phyloP scores from a whole-genome alignment of 2,113 vertebrate species.

The Pagrus major region DNA sequence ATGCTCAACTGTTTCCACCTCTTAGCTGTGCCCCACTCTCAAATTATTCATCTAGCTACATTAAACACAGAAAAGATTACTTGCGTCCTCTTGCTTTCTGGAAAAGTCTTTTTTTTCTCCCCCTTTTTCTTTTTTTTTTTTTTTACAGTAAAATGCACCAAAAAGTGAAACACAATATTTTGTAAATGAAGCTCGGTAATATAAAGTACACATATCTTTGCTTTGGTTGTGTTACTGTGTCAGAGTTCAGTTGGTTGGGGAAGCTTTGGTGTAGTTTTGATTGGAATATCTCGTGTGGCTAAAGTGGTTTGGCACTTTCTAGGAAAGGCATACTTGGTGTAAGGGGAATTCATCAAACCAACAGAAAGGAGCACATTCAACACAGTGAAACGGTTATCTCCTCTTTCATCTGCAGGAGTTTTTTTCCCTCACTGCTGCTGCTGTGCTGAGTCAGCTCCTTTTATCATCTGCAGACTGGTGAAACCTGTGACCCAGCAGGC shows the following conservation, averaged over 20 bases:
- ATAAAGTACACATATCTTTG: background rate
- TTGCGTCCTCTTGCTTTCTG: background rate
- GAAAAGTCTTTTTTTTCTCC: no score
- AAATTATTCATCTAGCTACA: background rate
- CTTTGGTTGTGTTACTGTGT: conserved; percentile 4
- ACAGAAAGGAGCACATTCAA: conserved; percentile 45
- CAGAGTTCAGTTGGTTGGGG: conserved; percentile 27
- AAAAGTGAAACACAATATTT: background rate
- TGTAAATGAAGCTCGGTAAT: background rate
- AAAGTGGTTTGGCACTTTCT: conserved; percentile 57
- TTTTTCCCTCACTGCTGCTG: conserved; percentile 40
- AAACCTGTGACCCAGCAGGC: conserved; percentile 50
- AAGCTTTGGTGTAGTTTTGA: conserved; percentile 56
- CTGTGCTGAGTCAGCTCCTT: conserved; percentile 55
- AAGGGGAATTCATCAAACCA: conserved; percentile 66
- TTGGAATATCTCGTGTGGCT: conserved; percentile 63
- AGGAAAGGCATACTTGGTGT: conserved; percentile 40
- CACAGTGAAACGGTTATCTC: conserved; percentile 52
- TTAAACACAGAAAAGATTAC: background rate
- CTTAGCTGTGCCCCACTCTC: background rate
- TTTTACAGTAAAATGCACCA: background rate
- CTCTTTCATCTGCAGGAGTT: conserved; percentile 54
- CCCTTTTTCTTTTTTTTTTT: no score
- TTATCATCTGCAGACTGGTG: conserved; percentile 46
- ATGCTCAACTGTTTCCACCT: background rate